Evolutionary conservation across 2,113 vertebrate species (phyloP), one percentile per base, ranked within the genome.

Genomic region (Dasypus novemcinctus): DNA sequence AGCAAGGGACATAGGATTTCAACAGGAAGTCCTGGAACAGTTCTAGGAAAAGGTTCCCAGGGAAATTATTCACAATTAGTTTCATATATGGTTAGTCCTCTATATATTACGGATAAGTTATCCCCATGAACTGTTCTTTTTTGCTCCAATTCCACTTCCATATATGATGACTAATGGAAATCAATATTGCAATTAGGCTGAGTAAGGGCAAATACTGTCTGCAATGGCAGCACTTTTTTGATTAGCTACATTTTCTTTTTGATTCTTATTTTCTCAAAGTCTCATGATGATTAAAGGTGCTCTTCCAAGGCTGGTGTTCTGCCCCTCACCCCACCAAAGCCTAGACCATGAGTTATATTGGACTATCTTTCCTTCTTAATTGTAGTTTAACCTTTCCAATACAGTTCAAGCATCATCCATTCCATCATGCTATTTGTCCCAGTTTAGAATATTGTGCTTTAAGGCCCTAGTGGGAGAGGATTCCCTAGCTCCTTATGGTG

Each of bases 181-280:
- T 84, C 75, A 64, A 14, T 66, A 82, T 46, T 0, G 14, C 41
- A 49, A 43, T 75, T 20, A 69, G 57, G n/a, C 23, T 49, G 61
- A 83, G 13, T 1, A 21, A 74, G 38, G 17, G 0, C 8, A 27
- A 54, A 52, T 5, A 2, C 33, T 31, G 31, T 31, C 61, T 80
- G n/a, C 21, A 66, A 41, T 72, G 63, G 31, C 8, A 81, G 68
- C 20, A 27, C 66, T 41, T 76, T 20, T 76, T 76, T 66, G 23
- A 80, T 90, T 54, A 3, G 13, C 21, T 90, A 15, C 9, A 31
- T 94, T 86, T 88, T 66, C 59, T 95, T 87, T 46, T 63, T 36
- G 6, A 52, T 79, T 52, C 15, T 76, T 18, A 20, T 25, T 46
- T 76, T 64, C 72, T 61, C 64, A 71, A 36, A 72, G 79, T n/a